Conservation (phyloP, 1,140 invertebrate species). For the Colletes gigas region DNA sequence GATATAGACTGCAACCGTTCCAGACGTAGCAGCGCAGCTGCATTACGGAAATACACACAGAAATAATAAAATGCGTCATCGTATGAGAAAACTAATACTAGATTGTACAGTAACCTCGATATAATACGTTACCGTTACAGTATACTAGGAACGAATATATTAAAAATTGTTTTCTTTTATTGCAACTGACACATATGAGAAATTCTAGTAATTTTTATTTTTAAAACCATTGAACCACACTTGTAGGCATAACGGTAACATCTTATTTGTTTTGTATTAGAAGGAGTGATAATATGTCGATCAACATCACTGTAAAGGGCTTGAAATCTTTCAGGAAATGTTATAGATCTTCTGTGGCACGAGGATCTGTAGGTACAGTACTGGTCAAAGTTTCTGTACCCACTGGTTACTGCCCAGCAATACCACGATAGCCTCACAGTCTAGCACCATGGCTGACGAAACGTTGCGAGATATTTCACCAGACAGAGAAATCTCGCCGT, state of each 20-base stretch:
- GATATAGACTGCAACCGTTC: background rate
- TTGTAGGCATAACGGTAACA: background rate
- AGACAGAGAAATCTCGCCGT: background rate
- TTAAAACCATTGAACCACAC: background rate
- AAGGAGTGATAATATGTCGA: background rate
- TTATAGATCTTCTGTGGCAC: background rate
- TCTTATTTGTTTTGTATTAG: conserved; percentile 4
- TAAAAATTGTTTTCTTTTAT: background rate
- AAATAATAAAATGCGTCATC: conserved; percentile 22
- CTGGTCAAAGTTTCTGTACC: background rate
- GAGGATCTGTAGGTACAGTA: conserved; percentile 3
- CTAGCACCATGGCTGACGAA: conserved; percentile 44
- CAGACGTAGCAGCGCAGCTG: background rate
- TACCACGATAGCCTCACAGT: conserved; percentile 32
- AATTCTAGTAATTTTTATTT: background rate
- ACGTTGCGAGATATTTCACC: conserved; percentile 44
- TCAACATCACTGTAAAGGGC: background rate
- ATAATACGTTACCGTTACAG: too few species aligned
- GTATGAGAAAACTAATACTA: background rate
- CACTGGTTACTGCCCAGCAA: background rate
- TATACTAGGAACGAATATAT: background rate
- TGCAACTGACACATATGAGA: background rate
- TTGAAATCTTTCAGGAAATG: background rate
- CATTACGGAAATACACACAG: background rate
- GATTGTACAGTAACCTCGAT: background rate